Evolutionary conservation across 2,888 invertebrate genomes (phyloP).

Genomic region (Eurytoma californica): DNA sequence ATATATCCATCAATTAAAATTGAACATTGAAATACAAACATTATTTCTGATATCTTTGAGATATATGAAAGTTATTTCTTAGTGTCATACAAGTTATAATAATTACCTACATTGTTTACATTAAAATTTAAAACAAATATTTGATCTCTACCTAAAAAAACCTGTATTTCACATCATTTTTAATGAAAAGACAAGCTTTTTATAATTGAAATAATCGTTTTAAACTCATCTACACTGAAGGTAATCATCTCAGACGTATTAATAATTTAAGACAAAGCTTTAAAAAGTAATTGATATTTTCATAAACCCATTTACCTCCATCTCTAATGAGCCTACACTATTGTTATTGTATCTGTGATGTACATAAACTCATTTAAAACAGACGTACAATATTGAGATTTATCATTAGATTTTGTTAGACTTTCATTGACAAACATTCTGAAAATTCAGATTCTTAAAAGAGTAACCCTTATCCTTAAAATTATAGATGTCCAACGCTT

Average conservation of each 20-base stretch:
- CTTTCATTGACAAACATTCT: neutral
- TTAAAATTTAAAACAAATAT: neutral
- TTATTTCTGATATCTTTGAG: too few species aligned
- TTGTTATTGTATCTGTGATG: neutral
- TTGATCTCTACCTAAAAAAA: conserved; percentile 23
- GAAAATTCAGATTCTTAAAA: neutral
- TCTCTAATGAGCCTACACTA: too few species aligned
- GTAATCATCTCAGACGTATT: neutral
- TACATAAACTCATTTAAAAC: neutral
- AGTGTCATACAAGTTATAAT: too few species aligned
- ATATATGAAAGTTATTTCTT: too few species aligned
- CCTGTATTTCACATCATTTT: conserved; percentile 1
- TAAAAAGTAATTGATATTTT: too few species aligned
- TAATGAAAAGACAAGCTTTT: conserved; percentile 2
- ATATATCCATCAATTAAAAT: too few species aligned
- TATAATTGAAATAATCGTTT: conserved; percentile 7
- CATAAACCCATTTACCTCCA: too few species aligned
- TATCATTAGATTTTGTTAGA: neutral
- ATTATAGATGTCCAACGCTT: conserved; percentile 51
- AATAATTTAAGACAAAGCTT: too few species aligned
- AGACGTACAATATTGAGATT: too few species aligned
- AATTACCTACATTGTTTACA: too few species aligned
- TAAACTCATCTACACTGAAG: neutral
- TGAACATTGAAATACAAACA: too few species aligned
- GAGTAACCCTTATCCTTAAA: conserved; percentile 42